Base-by-base conservation (phyloP, 2,797 vertebrate species). In the Molossus molossus region DNA sequence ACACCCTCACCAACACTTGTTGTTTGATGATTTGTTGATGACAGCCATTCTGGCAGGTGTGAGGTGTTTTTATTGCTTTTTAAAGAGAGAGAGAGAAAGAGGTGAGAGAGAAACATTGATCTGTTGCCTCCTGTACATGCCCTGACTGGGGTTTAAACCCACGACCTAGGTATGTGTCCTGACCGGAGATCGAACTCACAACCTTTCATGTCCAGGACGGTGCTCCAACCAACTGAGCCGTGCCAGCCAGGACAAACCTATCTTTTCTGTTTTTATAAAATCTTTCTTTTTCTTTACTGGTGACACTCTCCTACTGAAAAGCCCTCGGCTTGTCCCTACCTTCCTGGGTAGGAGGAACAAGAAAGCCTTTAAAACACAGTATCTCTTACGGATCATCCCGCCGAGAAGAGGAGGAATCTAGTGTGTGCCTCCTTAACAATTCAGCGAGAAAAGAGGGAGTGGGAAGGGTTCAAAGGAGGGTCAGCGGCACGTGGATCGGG, bases 401-500 rank as follows among this genome's bases (percentile, higher is more conserved):
- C 23, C 60, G 17, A 12, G 60, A 33, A 64, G 33, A 67, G 45
- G 15, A 45, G 27, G 27, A 23, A 37, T 23, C 37, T 1, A 0
- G 17, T 12, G 1, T 7, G 4, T 27, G 20, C 23, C 17, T 15
- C 45, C 9, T 48, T 25, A 58, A 29, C 60, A n/a, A 14, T 17
- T 14, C 53, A 48, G 5, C 57, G 33, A 79, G 50, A 50, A 60
- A 27, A 0, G 8, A 3, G 37, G 37, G 27, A 1, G 23, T 8
- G 76, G 60, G 55, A 18, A 13, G 62, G 20, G 25, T 25, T 50
- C 50, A 10, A 0, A 3, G 14, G 50, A 33, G 6, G 70, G 45
- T 70, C 40, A 0, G 6, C 8, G 79, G 17, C 2, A 0, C 9
- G 0, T 25, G 40, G 45, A 18, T 0, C 0, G 5, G 48, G 13